Percentiles rank a stretch among this genome's conserved stretches.
phyloP scores from a whole-genome alignment of 2,113 vertebrate species.

The Romanogobio albipinnatus region DNA sequence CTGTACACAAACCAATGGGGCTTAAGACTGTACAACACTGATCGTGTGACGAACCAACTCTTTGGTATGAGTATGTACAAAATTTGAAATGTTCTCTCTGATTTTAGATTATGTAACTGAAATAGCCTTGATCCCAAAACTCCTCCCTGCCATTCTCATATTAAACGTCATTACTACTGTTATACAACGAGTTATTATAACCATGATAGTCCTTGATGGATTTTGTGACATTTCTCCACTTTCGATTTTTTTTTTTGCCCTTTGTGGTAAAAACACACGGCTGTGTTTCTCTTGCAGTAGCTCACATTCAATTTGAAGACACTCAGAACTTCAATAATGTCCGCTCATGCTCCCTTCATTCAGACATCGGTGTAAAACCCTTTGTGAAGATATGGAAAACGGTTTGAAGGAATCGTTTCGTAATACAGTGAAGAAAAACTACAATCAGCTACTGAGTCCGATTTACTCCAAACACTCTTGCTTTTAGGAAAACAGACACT shows the following conservation, averaged over 20 bases:
- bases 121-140: conserved; percentile 14
- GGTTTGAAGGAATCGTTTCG: background rate
- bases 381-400: background rate
- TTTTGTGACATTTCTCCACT: background rate
- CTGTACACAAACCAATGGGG: conserved; percentile 17
- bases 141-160: conserved; percentile 4
- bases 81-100: conserved; percentile 9
- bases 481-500: background rate
- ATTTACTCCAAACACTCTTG: background rate
- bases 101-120: conserved; percentile 3
- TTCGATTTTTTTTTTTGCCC: background rate
- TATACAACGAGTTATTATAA: background rate
- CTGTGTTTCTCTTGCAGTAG: background rate
- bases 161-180: background rate
- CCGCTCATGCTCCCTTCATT: conserved; percentile 32
- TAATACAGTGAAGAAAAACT: conserved; percentile 8
- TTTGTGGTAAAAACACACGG: background rate
- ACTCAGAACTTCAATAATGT: background rate
- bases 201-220: background rate
- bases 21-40: conserved; percentile 50
- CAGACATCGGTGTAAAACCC: background rate
- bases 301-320: conserved; percentile 24
- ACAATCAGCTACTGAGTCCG: conserved; percentile 27
- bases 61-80: conserved; percentile 65
- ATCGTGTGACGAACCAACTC: conserved; percentile 54